Evolutionary conservation across 1,140 invertebrate genomes (phyloP), one percentile per base, ranked within the genome.

Genomic region (Matsumurasca onukii): DNA sequence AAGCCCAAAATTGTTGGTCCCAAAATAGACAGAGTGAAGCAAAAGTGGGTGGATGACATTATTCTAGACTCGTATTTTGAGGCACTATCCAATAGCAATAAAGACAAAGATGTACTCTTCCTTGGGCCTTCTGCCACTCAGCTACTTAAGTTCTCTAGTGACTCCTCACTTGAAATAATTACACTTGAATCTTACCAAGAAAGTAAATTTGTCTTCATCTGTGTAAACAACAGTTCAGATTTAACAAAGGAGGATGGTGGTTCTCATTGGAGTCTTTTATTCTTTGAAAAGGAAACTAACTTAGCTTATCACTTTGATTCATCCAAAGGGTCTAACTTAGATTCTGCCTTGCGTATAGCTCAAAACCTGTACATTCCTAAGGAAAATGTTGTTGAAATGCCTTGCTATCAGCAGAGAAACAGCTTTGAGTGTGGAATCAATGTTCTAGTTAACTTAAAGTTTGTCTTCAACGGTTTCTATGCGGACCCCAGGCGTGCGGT

Each of bases 291-390:
- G n/a, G 9, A 5, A 9, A 25, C 15, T 13, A 3, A 9, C 9
- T 27, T 2, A 1, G 55, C 55, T 29, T 59, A 59, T 59, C 55
- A 59, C 25, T 59, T 59, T 22, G 55, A 59, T 29, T 27, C 55
- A 27, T 22, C 24, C 9, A 5, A 3, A 29, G 55, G 55, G 15
- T 12, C 24, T 59, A 59, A 59, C 25, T 22, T 22, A 22, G n/a
- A 59, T 22, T 9, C 3, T 25, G 55, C 55, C 15, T 27, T 59
- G n/a, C 3, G 5, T 3, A 27, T 24, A 15, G 55, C 55, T 59
- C 24, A 22, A 5, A 59, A 59, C 24, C 30, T 59, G 24, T 5
- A 24, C 15, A 59, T 59, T 27, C 24, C 55, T 24, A 3, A 13
- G 12, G 5, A 25, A 2, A 59, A 59, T 59, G 15, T 59, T 27